Base-by-base conservation (phyloP, 2,888 invertebrate genomes). In the Cremastinae sp. region DNA sequence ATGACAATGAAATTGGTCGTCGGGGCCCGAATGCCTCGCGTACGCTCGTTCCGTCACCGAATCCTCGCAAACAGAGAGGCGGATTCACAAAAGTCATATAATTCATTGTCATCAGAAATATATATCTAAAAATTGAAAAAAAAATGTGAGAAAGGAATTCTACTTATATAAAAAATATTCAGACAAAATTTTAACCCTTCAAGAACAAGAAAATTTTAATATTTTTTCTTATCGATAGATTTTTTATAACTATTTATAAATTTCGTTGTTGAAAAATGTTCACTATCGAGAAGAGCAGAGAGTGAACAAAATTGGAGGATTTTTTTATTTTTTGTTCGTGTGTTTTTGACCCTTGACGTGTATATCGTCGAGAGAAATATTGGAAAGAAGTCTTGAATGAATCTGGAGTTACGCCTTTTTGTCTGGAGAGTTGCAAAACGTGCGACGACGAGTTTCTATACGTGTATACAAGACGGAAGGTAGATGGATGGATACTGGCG, bases 1-100 rank as follows among this genome's bases (percentile, higher is more conserved):
- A 87, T 88, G 87, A 86, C 87, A 84, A 81, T 84, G 84, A 86
- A 87, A 86, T 86, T 85, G 84, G 82, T 82, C 79, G 80, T 70
- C 20, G 2, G 18, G 8, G 41, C 10, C 18, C 14, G 72, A 68
- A 73, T 64, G 51, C 22, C 51, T 43, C 36, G 53, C 71, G 71
- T 12, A 64, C 36, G 20, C 38, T 65, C 20, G 18, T 58, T 34
- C 53, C 43, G 54, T n/a, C 54, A 59, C 47, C 41, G 36, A 16
- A 14, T 8, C 10, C 12, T 45, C 18, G 2, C 16, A 4, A 10
- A 2, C 14, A 12, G 38, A 51, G 20, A 16, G 53, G 53, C 53
- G 34, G 22, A 53, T 28, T 28, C 5, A 3, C 28, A 28, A 28
- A 2, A 28, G n/a, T n/a, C n/a, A n/a, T n/a, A n/a, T n/a, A 28